A percentile compares a stretch with the other conserved stretches of the same genome.
Evolutionary conservation across 2,797 vertebrate genomes (phyloP).

Genomic region (Buceros bicornis): DNA sequence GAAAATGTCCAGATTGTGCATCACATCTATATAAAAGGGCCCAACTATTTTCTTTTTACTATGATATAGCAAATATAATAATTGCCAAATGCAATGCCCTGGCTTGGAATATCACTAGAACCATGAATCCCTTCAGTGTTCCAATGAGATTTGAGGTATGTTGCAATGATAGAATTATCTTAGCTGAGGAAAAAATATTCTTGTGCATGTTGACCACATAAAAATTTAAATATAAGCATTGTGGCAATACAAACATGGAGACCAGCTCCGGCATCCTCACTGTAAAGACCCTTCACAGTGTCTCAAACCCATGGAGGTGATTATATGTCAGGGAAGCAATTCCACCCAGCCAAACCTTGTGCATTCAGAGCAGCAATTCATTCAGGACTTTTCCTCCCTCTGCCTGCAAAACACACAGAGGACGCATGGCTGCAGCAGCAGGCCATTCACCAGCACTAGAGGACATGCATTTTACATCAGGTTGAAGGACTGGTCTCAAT

Average conservation of each 20-base stretch:
- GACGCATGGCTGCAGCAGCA: neutral
- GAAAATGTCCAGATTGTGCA: neutral
- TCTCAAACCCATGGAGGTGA: neutral
- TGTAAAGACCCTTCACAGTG: neutral
- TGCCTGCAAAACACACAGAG: neutral
- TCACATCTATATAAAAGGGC: neutral
- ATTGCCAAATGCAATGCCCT: neutral
- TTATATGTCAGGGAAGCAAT: neutral
- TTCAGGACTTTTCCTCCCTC: neutral
- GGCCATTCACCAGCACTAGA: neutral
- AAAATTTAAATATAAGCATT: neutral
- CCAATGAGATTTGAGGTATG: neutral
- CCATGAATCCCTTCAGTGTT: neutral
- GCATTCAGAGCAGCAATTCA: neutral
- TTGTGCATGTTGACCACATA: neutral
- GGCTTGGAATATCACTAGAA: neutral
- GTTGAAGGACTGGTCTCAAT: neutral
- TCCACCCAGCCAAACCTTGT: neutral
- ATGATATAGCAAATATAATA: neutral
- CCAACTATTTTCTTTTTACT: neutral
- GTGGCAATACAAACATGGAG: neutral
- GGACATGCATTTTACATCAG: neutral
- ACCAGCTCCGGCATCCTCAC: neutral
- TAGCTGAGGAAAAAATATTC: neutral
- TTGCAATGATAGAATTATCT: neutral